Evolutionary conservation across 2,888 invertebrate genomes (phyloP), one percentile per base, ranked within the genome.

Genomic region (Odontocolon sp.): DNA sequence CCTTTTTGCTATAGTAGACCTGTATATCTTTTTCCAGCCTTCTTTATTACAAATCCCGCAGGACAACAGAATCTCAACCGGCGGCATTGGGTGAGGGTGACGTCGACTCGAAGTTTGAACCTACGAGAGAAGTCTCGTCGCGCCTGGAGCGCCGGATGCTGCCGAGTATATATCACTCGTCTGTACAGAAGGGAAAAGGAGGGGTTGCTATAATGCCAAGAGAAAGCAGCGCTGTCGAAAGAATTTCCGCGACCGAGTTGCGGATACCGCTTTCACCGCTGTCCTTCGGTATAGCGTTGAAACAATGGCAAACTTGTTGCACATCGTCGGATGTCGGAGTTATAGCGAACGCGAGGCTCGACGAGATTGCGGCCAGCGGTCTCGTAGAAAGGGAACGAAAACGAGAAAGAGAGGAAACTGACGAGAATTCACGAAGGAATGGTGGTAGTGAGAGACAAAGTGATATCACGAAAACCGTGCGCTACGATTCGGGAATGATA

Each of bases 241-340:
- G 68, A 79, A 83, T 82, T 81, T 82, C 57, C 64, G 26, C 54
- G 52, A 47, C 26, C 21, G 47, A 52, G 45, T 40, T 67, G 31
- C 42, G 56, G n/a, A n/a, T n/a, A n/a, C n/a, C n/a, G n/a, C n/a
- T n/a, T n/a, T 69, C 61, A 28, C 66, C 61, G 57, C 33, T 63
- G 36, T 71, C 47, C 66, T n/a, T 57, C 70, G 57, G 52, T 61
- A 45, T 70, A 71, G 59, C 76, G 38, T 57, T n/a, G 75, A 81
- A 81, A 87, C 84, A 88, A 87, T 86, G 85, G 82, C 82, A 81
- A 84, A 88, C 87, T 87, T 88, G 87, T 88, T 88, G 87, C 86
- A 77, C 80, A 72, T 56, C 36, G 67, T 36, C 40, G 66, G 67
- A 68, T 63, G 45, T 40, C 40, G 59, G 38, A 14, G 57, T 9